A percentile compares a stretch with the other conserved stretches of the same genome.
These are phyloP conservation scores for Octodonta nipae DNA, from an alignment of 2,888 invertebrate species.

Conservation along the genomic window DNA sequence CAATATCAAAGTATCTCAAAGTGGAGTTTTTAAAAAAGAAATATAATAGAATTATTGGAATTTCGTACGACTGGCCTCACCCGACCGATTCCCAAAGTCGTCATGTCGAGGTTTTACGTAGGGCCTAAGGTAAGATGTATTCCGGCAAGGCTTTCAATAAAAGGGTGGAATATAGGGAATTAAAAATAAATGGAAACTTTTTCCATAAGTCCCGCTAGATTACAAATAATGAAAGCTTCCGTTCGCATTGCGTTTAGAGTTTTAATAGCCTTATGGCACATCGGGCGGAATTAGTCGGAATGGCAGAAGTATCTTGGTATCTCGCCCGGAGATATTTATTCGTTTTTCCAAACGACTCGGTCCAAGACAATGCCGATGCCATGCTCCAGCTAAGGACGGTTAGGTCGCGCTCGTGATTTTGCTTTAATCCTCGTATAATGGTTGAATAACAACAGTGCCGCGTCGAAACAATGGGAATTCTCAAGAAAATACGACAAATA, in stretches of 20 bases:
- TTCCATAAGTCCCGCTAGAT: constrained; percentile 38
- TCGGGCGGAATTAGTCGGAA: constrained; percentile 34
- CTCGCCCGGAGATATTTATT: constrained; percentile 36
- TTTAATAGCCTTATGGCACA: constrained; percentile 38
- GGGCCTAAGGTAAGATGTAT: constrained; percentile 26
- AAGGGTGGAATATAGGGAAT: constrained; percentile 37
- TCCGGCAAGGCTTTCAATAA: constrained; percentile 35
- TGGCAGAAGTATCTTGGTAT: constrained; percentile 26
- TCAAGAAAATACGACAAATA: too few species aligned
- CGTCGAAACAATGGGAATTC: too few species aligned
- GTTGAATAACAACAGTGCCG: constrained; percentile 30
- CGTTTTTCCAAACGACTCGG: constrained; percentile 39
- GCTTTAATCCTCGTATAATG: constrained; percentile 41
- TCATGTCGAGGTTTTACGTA: constrained; percentile 21
- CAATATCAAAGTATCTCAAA: not conserved
- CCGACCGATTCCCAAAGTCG: constrained; percentile 22
- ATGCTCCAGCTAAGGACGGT: constrained; percentile 25
- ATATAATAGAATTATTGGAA: constrained; percentile 7
- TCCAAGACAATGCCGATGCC: constrained; percentile 34
- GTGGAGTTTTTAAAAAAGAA: constrained; percentile 2
- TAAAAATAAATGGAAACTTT: constrained; percentile 40
- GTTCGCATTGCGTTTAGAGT: constrained; percentile 37
- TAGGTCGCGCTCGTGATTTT: constrained; percentile 34
- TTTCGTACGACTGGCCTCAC: constrained; percentile 19
- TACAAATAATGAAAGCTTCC: constrained; percentile 36